Percentiles rank a stretch among this genome's conserved stretches.
Conservation (phyloP, 2,797 vertebrate species). For the Hydrocynus forskahlii region DNA sequence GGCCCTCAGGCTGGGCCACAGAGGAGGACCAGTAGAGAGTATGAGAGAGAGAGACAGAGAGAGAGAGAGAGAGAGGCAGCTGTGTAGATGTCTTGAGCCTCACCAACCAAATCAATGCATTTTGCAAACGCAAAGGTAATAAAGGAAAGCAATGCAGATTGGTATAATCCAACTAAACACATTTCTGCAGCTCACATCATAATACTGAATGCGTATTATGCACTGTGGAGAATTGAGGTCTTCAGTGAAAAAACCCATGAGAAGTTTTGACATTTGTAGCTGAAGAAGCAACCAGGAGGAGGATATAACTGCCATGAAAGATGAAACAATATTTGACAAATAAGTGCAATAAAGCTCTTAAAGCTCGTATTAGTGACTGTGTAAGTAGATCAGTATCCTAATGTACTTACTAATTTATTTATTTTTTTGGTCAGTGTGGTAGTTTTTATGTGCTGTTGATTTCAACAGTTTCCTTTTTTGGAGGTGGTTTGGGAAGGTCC, state of each 20-base stretch:
- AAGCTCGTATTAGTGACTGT: slow-evolving; percentile 1
- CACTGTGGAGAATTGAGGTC: background rate
- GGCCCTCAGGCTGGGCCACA: background rate
- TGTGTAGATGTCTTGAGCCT: background rate
- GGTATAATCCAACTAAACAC: slow-evolving; percentile 14
- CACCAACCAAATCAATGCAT: slow-evolving; percentile 19
- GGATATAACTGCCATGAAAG: background rate
- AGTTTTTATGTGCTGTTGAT: slow-evolving; percentile 35
- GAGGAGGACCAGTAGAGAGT: slow-evolving; percentile 2
- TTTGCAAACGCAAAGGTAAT: slow-evolving; percentile 13
- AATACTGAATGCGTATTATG: slow-evolving; percentile 9
- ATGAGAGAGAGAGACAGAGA: background rate
- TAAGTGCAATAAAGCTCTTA: background rate
- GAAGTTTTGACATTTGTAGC: background rate
- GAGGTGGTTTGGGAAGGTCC: slow-evolving; percentile 17
- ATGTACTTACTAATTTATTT: slow-evolving; percentile 10
- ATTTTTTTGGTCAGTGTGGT: slow-evolving; percentile 15
- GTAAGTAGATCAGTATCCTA: background rate
- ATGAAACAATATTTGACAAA: slow-evolving; percentile 1
- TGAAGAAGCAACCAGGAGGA: background rate
- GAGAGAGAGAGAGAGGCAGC: background rate
- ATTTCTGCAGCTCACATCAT: background rate
- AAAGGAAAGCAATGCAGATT: background rate
- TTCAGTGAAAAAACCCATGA: background rate
- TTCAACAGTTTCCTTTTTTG: slow-evolving; percentile 14